These are phyloP conservation scores for Atherix ibis DNA, from an alignment of 2,888 invertebrate species.

Conservation along the genomic window DNA sequence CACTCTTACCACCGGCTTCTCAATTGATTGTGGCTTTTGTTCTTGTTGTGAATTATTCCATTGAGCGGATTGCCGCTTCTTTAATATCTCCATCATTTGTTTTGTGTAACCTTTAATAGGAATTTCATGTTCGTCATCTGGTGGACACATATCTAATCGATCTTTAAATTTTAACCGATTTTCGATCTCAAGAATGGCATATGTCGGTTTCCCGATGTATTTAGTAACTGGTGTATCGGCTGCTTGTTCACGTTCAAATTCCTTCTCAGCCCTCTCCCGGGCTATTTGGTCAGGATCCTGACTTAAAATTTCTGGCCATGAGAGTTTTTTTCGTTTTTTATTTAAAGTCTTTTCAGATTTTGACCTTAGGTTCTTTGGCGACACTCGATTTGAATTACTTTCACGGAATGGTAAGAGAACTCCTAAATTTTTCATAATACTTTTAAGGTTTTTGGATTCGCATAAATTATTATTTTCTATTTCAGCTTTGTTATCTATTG, in stretches of 20 bases:
- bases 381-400: slow-evolving; percentile 32
- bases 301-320: slow-evolving; percentile 30
- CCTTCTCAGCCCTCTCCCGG: slow-evolving; percentile 30
- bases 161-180: slow-evolving; percentile 24
- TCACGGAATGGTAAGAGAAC: slow-evolving; percentile 27
- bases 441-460: slow-evolving; percentile 33
- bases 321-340: slow-evolving; percentile 25
- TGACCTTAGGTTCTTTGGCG: slow-evolving; percentile 47
- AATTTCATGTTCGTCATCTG: slow-evolving; percentile 6
- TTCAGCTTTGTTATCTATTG: slow-evolving; percentile 24
- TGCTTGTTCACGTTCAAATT: slow-evolving; percentile 28
- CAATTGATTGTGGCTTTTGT: slow-evolving; percentile 3
- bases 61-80: slow-evolving; percentile 10
- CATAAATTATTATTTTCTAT: slow-evolving; percentile 26
- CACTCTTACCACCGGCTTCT: slow-evolving; percentile 3
- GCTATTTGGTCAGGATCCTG: slow-evolving; percentile 34
- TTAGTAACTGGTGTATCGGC: slow-evolving; percentile 18
- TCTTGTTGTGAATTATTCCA: slow-evolving; percentile 9
- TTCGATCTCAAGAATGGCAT: slow-evolving; percentile 29
- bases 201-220: slow-evolving; percentile 29
- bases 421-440: slow-evolving; percentile 24
- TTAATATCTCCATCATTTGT: slow-evolving; percentile 15
- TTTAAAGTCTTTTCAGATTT: slow-evolving; percentile 29
- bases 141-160: slow-evolving; percentile 15
- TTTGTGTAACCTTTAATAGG: slow-evolving; percentile 15